A percentile compares a stretch with the other conserved stretches of the same genome.
phyloP scores from a whole-genome alignment of 2,888 invertebrate genomes.

The Synanthedon andrenaeformis region DNA sequence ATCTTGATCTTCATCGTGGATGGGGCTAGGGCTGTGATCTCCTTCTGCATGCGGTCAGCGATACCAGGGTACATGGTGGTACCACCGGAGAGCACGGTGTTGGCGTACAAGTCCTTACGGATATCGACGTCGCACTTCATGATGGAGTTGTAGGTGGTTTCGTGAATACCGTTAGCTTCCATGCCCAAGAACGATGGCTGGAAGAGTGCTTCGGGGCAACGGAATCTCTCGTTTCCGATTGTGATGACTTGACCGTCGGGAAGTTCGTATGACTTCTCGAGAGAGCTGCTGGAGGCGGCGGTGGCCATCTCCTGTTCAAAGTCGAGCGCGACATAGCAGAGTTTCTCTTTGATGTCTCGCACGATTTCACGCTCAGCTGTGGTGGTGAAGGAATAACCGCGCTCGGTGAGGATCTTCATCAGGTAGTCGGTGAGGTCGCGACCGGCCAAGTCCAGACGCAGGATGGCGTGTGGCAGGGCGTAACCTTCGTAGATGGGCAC shows the following conservation, averaged over 20 bases:
- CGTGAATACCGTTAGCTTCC: conserved; percentile 90
- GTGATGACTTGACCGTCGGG: conserved; percentile 94
- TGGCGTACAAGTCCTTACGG: conserved; percentile 96
- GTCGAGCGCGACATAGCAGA: conserved; percentile 90
- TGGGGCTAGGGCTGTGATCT: conserved; percentile 90
- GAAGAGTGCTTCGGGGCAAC: conserved; percentile 96
- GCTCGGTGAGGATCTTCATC: conserved; percentile 93
- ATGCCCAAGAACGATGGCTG: conserved; percentile 92
- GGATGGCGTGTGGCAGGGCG: conserved; percentile 91
- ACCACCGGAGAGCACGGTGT: conserved; percentile 93
- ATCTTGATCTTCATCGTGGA: conserved; percentile 95
- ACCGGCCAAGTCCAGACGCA: conserved; percentile 91
- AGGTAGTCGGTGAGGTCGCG: conserved; percentile 92
- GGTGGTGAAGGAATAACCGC: conserved; percentile 91
- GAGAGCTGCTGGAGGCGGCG: conserved; percentile 88
- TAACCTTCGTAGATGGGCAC: conserved; percentile 96
- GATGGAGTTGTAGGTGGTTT: conserved; percentile 94
- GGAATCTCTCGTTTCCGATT: conserved; percentile 93
- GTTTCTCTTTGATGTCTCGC: conserved; percentile 93
- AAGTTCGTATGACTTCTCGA: conserved; percentile 95
- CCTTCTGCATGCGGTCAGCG: conserved; percentile 93
- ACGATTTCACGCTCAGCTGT: conserved; percentile 94
- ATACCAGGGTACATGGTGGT: conserved; percentile 97
- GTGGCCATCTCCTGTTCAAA: conserved; percentile 96
- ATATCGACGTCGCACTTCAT: conserved; percentile 98